Percentiles rank a stretch among this genome's conserved stretches.
These are phyloP conservation scores for Miniopterus natalensis DNA, from an alignment of 2,113 vertebrate species.

Conservation along the genomic window DNA sequence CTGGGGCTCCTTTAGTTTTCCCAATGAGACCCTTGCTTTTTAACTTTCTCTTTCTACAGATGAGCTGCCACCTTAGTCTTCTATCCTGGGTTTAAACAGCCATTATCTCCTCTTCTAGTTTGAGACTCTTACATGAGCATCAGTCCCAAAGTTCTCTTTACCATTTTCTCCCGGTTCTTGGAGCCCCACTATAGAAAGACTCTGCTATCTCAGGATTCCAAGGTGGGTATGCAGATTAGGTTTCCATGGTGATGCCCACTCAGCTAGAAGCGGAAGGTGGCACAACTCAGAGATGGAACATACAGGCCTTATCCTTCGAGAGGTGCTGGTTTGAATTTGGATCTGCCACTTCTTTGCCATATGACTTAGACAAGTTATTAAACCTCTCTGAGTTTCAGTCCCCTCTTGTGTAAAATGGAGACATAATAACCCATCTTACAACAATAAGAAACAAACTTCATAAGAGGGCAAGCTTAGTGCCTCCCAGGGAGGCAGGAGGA, in stretches of 20 bases:
- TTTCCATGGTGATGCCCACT: background rate
- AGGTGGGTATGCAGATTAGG: background rate
- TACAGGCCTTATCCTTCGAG: background rate
- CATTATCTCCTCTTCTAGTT: background rate
- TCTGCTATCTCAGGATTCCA: background rate
- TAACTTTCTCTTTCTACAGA: background rate
- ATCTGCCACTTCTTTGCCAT: background rate
- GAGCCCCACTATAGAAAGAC: background rate
- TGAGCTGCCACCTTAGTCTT: background rate
- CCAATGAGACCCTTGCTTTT: background rate
- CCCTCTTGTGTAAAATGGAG: conserved; percentile 1
- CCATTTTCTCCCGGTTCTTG: background rate
- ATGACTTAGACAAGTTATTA: background rate
- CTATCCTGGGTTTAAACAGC: background rate
- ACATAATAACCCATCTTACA: background rate
- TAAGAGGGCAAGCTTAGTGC: background rate
- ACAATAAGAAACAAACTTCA: background rate
- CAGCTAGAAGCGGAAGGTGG: background rate
- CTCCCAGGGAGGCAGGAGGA: background rate
- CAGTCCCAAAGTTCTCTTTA: background rate
- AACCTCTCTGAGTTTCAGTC: background rate
- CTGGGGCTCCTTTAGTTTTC: background rate
- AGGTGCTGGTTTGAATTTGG: background rate
- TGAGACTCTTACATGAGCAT: background rate
- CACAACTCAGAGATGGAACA: background rate